Conservation (phyloP, 1,140 invertebrate genomes). For the Oryzaephilus surinamensis region DNA sequence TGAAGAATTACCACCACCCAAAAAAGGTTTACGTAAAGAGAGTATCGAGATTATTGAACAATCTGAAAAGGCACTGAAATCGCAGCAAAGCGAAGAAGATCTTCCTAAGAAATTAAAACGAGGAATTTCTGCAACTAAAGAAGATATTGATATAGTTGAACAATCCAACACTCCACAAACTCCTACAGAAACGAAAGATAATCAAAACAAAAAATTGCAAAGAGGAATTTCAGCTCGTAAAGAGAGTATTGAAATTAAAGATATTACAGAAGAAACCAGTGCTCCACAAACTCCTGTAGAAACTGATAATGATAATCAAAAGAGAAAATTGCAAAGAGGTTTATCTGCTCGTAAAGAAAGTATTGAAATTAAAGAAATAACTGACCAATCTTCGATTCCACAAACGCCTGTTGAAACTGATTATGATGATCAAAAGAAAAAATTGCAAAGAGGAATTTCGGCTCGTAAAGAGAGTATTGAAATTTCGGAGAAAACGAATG, state of each 20-base stretch:
- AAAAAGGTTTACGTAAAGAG: slow-evolving; percentile 6
- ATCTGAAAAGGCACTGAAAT: slow-evolving; percentile 27
- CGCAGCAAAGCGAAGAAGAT: slow-evolving; percentile 9
- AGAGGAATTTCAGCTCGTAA: slow-evolving; percentile 3
- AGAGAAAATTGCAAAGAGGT: slow-evolving; percentile 2
- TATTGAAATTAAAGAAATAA: neutral
- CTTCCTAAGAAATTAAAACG: slow-evolving; percentile 2
- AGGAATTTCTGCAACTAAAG: slow-evolving; percentile 12
- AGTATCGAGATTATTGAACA: slow-evolving; percentile 4
- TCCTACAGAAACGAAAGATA: neutral
- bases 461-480: slow-evolving; percentile 7
- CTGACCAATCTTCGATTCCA: neutral
- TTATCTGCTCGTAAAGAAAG: neutral
- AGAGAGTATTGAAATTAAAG: slow-evolving; percentile 9
- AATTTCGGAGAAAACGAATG: slow-evolving; percentile 5
- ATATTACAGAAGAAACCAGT: slow-evolving; percentile 2
- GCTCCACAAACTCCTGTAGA: slow-evolving; percentile 1
- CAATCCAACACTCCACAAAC: neutral
- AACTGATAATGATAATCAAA: slow-evolving; percentile 3
- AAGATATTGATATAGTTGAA: slow-evolving; percentile 12
- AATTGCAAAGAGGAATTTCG: slow-evolving; percentile 7
- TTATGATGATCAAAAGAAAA: slow-evolving; percentile 3
- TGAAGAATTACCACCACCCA: slow-evolving; percentile 1
- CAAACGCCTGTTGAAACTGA: neutral
- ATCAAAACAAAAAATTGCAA: slow-evolving; percentile 6